Evolutionary conservation across 1,140 invertebrate species (phyloP), one percentile per base, ranked within the genome.

Genomic region (Frieseomelitta varia): DNA sequence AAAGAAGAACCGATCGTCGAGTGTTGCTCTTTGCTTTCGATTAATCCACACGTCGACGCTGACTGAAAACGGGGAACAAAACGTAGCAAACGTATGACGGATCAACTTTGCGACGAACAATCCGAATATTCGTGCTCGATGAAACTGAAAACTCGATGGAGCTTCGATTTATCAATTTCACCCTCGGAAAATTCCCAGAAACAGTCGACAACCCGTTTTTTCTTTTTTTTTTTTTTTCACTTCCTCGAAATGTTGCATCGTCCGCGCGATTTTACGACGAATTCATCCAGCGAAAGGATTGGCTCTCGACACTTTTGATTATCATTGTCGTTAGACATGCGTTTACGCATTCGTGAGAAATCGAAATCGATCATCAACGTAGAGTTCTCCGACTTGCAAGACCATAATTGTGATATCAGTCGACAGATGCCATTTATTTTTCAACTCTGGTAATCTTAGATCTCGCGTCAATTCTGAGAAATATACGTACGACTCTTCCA

Each of bases 71-170:
- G 72, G 72, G 72, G 53, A 74, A 56, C 72, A 74, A 69, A 47
- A 47, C 12, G 34, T 69, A n/a, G 0, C 19, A 21, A 53, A 30
- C 39, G 51, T 47, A 73, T 24, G n/a, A 11, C 12, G 51, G 72
- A 73, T 73, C n/a, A 73, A 72, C 47, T 72, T 72, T 73, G 72
- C 72, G 72, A 74, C 51, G 72, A 74, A 74, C 72, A 74, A 74
- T 74, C 72, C 27, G 27, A 73, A 55, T 27, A 30, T 21, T 73
- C n/a, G 24, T 2, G 39, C 68, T 47, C 12, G 34, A 68, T 39
- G 19, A 19, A 24, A n/a, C 19, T 34, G 34, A 11, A 39, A 30
- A 47, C 39, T 47, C 39, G 8, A 21, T 65, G 6, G 21, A 69
- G 12, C 17, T 47, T 47, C 34, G 30, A 68, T 68, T 39, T 10